Evolutionary conservation across 2,888 invertebrate genomes (phyloP).

Genomic region (Plutella xylostella): DNA sequence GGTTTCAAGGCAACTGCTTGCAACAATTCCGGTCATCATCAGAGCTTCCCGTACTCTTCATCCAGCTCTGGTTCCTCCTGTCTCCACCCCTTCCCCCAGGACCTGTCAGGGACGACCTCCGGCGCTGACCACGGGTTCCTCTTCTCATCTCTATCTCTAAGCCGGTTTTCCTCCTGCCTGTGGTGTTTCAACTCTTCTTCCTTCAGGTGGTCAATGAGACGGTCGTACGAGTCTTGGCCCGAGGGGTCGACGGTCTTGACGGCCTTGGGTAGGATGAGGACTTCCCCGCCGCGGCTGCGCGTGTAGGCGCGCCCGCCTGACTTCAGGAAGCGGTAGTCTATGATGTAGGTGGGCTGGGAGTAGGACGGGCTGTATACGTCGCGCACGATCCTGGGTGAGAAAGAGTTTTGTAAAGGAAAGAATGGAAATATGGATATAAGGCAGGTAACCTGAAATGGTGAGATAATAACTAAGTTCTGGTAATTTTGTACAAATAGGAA

Average conservation of each 20-base stretch:
- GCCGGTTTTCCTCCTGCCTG: neutral
- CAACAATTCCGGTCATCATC: no score
- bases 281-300: constrained; percentile 46
- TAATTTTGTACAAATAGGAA: neutral
- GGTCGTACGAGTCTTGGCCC: constrained; percentile 40
- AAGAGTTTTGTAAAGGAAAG: no score
- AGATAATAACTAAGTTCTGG: neutral
- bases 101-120: no score
- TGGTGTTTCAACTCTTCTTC: constrained; percentile 26
- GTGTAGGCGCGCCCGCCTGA: constrained; percentile 51
- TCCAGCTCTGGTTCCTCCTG: neutral
- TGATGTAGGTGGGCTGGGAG: constrained; percentile 40
- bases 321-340: constrained; percentile 54
- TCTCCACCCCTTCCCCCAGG: no score
- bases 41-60: neutral
- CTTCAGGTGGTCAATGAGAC: constrained; percentile 41
- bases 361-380: constrained; percentile 46
- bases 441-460: neutral
- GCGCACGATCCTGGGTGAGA: constrained; percentile 38
- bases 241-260: constrained; percentile 26
- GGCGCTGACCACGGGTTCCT: no score
- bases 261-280: constrained; percentile 44
- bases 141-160: neutral
- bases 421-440: neutral
- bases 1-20: no score